phyloP scores from a whole-genome alignment of 1,140 invertebrate species.

The Lordiphosa collinella region DNA sequence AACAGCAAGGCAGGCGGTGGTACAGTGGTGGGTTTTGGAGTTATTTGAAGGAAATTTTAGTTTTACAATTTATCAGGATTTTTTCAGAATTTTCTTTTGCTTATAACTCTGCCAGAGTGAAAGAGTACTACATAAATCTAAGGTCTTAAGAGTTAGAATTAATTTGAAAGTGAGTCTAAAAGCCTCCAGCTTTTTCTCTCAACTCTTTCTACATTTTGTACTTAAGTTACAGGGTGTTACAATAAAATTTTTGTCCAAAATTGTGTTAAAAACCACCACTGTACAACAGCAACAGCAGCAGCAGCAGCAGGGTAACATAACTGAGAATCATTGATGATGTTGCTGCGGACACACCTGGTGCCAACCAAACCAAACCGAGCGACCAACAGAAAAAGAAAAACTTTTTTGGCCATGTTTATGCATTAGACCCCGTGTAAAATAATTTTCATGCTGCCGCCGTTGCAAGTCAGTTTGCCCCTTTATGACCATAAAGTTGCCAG shows the following conservation, averaged over 20 bases:
- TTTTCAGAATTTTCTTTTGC: too few species aligned
- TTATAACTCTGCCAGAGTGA: too few species aligned
- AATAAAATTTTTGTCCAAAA: constrained; percentile 21
- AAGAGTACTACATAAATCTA: too few species aligned
- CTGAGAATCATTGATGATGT: constrained; percentile 10
- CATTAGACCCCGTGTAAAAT: constrained; percentile 64
- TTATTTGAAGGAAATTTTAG: too few species aligned
- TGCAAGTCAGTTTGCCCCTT: constrained; percentile 55
- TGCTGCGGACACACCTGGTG: constrained; percentile 48
- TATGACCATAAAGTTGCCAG: constrained; percentile 62
- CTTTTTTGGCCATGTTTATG: constrained; percentile 67
- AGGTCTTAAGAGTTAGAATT: too few species aligned
- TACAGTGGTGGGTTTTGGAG: too few species aligned
- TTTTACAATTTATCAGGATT: too few species aligned
- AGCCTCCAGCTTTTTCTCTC: too few species aligned
- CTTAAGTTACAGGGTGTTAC: neutral
- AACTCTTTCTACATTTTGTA: too few species aligned
- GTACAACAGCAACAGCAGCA: constrained; percentile 3
- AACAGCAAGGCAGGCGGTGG: too few species aligned
- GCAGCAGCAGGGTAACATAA: constrained; percentile 6
- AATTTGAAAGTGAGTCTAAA: too few species aligned
- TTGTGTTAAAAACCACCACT: too few species aligned
- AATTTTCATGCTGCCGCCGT: constrained; percentile 51
- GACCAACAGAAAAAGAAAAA: neutral
- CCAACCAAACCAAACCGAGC: neutral